Evolutionary conservation across 1,140 invertebrate species (phyloP), one percentile per base, ranked within the genome.

Genomic region (Pogonomyrmex californicus): DNA sequence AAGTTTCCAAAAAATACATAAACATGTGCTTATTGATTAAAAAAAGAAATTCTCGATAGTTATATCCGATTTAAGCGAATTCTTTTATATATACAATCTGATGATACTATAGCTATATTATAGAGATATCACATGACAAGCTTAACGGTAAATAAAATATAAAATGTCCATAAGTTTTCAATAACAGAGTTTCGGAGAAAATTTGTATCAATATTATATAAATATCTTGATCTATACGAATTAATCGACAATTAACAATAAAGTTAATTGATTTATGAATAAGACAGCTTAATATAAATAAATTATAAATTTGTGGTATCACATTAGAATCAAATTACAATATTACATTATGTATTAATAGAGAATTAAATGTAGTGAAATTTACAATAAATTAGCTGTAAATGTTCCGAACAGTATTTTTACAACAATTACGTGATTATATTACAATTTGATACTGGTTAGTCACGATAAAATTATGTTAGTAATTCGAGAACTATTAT

Each of bases 391-490:
- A 89, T 86, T 83, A 86, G 14, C 41, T 63, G 56, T 41, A n/a
- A 76, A 85, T 33, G 5, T 71, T 60, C 12, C 36, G 44, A 77
- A 78, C 17, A 71, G 51, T 70, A 77, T 86, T 49, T 89, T 78
- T 88, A 89, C 47, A 86, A 63, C 44, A 79, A 79, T 79, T 76
- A 58, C 58, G 60, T 75, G 76, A 70, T 87, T 90, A 91, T 83
- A 73, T 85, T 86, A 88, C 54, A 88, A 33, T 90, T 88, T 81
- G 76, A 44, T 86, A 83, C 87, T 78, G 89, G 78, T 54, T 83
- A 78, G 36, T 49, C 81, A 79, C 78, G 76, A 63, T 87, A 86
- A 76, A 62, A 79, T 75, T 89, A 88, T 30, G 87, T 73, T 70
- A 88, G 14, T 71, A 87, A 82, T 63, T 89, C 10, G 76, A 86